A percentile compares a stretch with the other conserved stretches of the same genome.
Evolutionary conservation across 1,140 invertebrate species (phyloP).

Genomic region (Drosophila watanabei): DNA sequence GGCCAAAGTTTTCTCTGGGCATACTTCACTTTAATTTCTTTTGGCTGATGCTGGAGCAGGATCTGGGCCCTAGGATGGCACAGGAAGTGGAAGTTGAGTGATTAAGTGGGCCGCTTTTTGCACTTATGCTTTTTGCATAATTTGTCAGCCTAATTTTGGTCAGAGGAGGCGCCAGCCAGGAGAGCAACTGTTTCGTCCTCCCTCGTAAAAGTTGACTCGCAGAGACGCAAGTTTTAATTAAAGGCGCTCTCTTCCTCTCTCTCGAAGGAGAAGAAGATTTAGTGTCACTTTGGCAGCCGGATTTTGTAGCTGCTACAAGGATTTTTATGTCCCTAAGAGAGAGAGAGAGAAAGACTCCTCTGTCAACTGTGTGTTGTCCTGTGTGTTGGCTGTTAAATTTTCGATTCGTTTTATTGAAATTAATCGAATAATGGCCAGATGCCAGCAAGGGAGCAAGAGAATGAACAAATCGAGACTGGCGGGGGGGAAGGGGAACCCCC

Average conservation of each 20-base stretch:
- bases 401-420: conserved; percentile 76
- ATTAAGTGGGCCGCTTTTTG: conserved; percentile 78
- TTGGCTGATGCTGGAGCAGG: conserved; percentile 41
- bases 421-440: conserved; percentile 72
- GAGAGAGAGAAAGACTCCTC: background rate
- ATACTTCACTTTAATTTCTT: conserved; percentile 78
- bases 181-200: background rate
- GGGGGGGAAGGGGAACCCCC: conserved; percentile 1
- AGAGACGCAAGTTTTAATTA: conserved; percentile 47
- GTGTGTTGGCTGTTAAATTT: conserved; percentile 53
- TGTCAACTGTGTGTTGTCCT: conserved; percentile 27
- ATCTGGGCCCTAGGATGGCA: conserved; percentile 12
- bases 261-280: conserved; percentile 10
- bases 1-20: conserved; percentile 65
- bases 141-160: conserved; percentile 64
- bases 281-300: conserved; percentile 30
- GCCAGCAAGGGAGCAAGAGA: conserved; percentile 18
- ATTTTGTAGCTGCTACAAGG: conserved; percentile 39
- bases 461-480: conserved; percentile 9
- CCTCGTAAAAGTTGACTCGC: conserved; percentile 39
- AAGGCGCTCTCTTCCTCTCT: conserved; percentile 1
- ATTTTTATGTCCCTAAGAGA: conserved; percentile 34
- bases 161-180: conserved; percentile 5
- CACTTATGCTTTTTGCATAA: conserved; percentile 76
- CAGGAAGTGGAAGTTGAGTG: conserved; percentile 76